These are phyloP conservation scores for Harpagoxenus sublaevis DNA, from an alignment of 2,888 invertebrate genomes.

Conservation along the genomic window DNA sequence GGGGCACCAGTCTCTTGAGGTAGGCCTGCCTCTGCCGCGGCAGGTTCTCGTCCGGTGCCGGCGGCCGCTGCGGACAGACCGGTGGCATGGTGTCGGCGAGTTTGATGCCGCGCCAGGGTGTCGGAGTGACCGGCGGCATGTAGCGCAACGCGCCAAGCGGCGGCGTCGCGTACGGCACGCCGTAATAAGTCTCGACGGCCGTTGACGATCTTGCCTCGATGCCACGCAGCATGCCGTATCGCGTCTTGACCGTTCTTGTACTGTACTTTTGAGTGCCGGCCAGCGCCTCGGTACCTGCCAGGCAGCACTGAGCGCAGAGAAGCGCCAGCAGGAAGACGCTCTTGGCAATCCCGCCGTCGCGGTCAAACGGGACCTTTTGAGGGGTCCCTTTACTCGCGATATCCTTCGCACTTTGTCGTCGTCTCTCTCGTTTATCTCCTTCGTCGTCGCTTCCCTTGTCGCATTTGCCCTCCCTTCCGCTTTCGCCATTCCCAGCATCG, in stretches of 20 bases:
- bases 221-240: conserved; percentile 96
- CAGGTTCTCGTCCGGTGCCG: conserved; percentile 87
- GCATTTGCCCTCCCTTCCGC: background rate
- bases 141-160: conserved; percentile 96
- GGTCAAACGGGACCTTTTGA: conserved; percentile 71
- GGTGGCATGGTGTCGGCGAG: conserved; percentile 94
- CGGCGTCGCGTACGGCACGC: conserved; percentile 97
- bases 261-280: conserved; percentile 92
- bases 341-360: conserved; percentile 67
- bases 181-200: conserved; percentile 96
- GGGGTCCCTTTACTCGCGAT: conserved; percentile 33
- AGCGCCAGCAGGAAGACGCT: conserved; percentile 81
- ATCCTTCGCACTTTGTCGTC: conserved; percentile 48
- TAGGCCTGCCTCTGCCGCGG: conserved; percentile 95
- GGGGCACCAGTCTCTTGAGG: conserved; percentile 93
- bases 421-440: conserved; percentile 67
- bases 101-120: conserved; percentile 94
- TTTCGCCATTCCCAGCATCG: conserved; percentile 71
- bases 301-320: conserved; percentile 71
- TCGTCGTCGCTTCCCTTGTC: background rate
- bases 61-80: conserved; percentile 95
- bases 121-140: conserved; percentile 98
- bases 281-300: conserved; percentile 81
- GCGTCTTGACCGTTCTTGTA: conserved; percentile 94
- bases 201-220: conserved; percentile 93